Percentiles rank a stretch among this genome's conserved stretches.
Conservation (phyloP, 2,797 vertebrate species). For the Hybognathus amarus region DNA sequence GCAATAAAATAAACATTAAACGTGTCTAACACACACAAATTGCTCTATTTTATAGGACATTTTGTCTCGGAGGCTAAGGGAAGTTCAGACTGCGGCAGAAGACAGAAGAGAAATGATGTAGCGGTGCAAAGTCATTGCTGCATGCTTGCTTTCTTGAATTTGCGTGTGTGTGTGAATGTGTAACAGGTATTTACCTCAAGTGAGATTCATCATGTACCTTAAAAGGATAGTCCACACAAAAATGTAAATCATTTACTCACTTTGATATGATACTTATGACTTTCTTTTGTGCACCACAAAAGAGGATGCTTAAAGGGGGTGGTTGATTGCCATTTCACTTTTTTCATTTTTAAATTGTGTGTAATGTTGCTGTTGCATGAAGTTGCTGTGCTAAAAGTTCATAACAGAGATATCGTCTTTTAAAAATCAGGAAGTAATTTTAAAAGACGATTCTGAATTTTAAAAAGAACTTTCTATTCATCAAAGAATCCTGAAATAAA, state of each 20-base stretch:
- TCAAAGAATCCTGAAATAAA: too few relatives aligned
- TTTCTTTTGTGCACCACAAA: too few relatives aligned
- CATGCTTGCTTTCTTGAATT: background rate
- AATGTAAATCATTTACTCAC: background rate
- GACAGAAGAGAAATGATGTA: slow-evolving; percentile 40
- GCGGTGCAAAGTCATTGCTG: slow-evolving; percentile 19
- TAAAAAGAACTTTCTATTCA: too few relatives aligned
- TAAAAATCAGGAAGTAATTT: too few relatives aligned
- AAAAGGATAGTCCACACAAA: background rate
- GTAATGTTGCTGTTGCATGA: too few relatives aligned
- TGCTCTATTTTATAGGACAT: slow-evolving; percentile 50
- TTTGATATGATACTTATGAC: background rate
- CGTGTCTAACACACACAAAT: slow-evolving; percentile 58
- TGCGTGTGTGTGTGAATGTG: slow-evolving; percentile 41
- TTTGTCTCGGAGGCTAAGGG: slow-evolving; percentile 47
- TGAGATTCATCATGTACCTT: background rate
- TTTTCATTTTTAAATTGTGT: too few relatives aligned
- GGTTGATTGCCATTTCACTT: too few relatives aligned
- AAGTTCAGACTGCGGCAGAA: slow-evolving; percentile 45
- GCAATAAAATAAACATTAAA: slow-evolving; percentile 66
- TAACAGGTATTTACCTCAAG: slow-evolving; percentile 21
- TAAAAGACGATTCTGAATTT: too few relatives aligned
- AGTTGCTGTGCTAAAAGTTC: too few relatives aligned
- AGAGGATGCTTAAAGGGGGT: too few relatives aligned
- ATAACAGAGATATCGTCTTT: too few relatives aligned